These are phyloP conservation scores for Adineta ricciae DNA, from an alignment of 2,888 invertebrate species.

Conservation along the genomic window DNA sequence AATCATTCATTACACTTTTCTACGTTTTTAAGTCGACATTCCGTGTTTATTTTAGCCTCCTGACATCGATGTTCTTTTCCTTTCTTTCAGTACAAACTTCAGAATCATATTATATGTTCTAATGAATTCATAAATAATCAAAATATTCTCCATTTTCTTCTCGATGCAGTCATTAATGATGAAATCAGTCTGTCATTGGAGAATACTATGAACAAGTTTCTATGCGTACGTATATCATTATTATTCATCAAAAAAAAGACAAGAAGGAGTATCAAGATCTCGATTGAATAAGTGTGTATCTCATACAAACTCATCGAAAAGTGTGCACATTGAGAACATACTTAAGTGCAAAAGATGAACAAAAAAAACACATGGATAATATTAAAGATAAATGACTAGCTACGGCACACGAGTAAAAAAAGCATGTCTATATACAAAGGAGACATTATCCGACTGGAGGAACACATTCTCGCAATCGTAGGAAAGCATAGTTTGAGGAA, in stretches of 20 bases:
- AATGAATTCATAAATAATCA: too few relatives aligned
- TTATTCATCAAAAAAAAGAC: background rate
- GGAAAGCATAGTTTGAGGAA: background rate
- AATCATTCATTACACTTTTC: too few relatives aligned
- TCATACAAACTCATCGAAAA: background rate
- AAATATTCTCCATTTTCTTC: too few relatives aligned
- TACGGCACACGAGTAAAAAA: background rate
- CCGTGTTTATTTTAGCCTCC: too few relatives aligned
- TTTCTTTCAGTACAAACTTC: too few relatives aligned
- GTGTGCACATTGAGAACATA: background rate
- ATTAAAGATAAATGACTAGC: background rate
- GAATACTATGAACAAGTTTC: too few relatives aligned
- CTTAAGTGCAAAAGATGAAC: background rate
- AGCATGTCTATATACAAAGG: background rate
- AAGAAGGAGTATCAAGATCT: background rate
- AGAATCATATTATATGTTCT: too few relatives aligned
- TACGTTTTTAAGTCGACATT: too few relatives aligned
- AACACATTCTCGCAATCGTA: background rate
- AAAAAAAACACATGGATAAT: background rate
- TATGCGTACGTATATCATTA: background rate
- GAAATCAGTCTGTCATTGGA: too few relatives aligned
- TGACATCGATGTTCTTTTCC: too few relatives aligned
- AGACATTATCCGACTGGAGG: background rate
- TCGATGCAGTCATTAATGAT: too few relatives aligned
- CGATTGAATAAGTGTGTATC: background rate